A percentile compares a stretch with the other conserved stretches of the same genome.
These are phyloP conservation scores for Telenomus remus DNA, from an alignment of 1,140 invertebrate species.

Conservation along the genomic window DNA sequence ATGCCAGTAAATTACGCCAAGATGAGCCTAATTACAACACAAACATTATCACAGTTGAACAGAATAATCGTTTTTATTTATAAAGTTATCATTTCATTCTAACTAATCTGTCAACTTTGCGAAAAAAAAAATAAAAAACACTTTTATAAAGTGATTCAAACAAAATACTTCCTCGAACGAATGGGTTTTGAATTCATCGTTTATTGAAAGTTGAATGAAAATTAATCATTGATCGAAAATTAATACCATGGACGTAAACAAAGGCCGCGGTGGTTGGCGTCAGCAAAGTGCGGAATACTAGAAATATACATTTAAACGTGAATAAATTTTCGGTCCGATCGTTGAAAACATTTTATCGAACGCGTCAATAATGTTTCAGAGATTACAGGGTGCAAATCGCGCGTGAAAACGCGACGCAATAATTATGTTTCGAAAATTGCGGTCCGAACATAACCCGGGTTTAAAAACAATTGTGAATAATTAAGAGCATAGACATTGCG, in stretches of 20 bases:
- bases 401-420: conserved; percentile 42
- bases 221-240: conserved; percentile 25
- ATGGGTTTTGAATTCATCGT: no score
- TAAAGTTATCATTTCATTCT: no score
- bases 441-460: conserved; percentile 15
- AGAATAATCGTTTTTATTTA: conserved; percentile 51
- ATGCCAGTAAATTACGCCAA: conserved; percentile 60
- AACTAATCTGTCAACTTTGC: no score
- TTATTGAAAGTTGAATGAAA: conserved; percentile 14
- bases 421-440: conserved; percentile 39
- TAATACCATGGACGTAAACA: conserved; percentile 32
- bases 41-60: conserved; percentile 23
- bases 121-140: no score
- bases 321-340: conserved; percentile 35
- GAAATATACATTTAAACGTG: conserved; percentile 32
- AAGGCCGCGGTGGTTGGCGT: conserved; percentile 29
- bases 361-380: conserved; percentile 34
- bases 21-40: conserved; percentile 52
- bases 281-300: conserved; percentile 21
- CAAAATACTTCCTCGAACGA: not conserved
- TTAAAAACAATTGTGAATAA: conserved; percentile 43
- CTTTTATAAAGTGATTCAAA: not conserved
- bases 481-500: not conserved
- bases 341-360: conserved; percentile 38
- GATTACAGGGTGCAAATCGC: conserved; percentile 40